Conservation (phyloP, 1,140 invertebrate species). For the Ceratosolen solmsi region DNA sequence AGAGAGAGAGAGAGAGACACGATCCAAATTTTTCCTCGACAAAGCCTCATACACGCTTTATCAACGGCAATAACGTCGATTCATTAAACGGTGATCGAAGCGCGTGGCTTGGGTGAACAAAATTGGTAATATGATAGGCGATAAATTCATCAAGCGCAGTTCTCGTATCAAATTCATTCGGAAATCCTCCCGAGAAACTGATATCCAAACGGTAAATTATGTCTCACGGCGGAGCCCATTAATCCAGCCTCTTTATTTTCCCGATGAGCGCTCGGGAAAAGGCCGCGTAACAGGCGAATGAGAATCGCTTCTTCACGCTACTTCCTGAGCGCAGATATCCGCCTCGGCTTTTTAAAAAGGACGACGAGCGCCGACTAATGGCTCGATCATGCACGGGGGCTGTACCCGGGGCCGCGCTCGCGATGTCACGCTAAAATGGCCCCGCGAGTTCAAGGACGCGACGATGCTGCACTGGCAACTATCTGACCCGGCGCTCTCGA, state of each 20-base stretch:
- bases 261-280: neutral
- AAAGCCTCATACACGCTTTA: neutral
- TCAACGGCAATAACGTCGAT: slow-evolving; percentile 9
- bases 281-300: neutral
- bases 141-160: slow-evolving; percentile 14
- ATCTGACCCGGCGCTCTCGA: too few relatives aligned
- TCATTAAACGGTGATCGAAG: neutral
- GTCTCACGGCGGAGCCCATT: slow-evolving; percentile 4
- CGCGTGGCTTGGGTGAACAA: neutral
- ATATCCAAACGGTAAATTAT: slow-evolving; percentile 29
- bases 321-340: neutral
- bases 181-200: neutral
- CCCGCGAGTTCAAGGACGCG: slow-evolving; percentile 1
- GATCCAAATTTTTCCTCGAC: neutral
- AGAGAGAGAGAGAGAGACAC: neutral
- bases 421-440: neutral
- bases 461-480: neutral
- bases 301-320: neutral
- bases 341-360: neutral
- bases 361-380: neutral
- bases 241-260: slow-evolving; percentile 12
- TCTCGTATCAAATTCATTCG: slow-evolving; percentile 2
- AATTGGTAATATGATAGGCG: slow-evolving; percentile 16
- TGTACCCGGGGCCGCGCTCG: neutral
- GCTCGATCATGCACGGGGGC: neutral